Evolutionary conservation across 2,888 invertebrate species (phyloP).

Genomic region (Auanema sp.): DNA sequence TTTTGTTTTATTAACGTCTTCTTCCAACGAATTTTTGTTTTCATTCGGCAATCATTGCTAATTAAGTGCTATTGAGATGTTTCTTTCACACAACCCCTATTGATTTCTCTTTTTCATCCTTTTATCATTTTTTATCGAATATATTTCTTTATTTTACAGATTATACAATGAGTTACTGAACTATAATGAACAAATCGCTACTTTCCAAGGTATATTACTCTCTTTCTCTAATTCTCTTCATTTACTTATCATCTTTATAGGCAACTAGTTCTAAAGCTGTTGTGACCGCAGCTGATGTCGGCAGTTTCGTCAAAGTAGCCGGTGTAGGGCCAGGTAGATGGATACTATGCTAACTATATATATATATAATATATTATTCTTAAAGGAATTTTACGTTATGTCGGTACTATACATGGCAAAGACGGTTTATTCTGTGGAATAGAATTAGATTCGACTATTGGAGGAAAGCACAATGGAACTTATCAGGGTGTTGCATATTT

Average conservation of each 20-base stretch:
- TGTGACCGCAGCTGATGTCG: constrained; percentile 37
- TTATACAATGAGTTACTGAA: neutral
- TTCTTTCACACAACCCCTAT: neutral
- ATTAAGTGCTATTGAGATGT: neutral
- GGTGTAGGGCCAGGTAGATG: constrained; percentile 32
- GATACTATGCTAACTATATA: neutral
- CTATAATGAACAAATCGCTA: constrained; percentile 19
- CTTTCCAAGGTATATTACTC: constrained; percentile 3
- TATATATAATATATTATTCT: neutral
- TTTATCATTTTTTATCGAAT: neutral
- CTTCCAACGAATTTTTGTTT: neutral
- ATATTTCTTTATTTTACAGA: constrained; percentile 3
- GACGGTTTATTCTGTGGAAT: constrained; percentile 74
- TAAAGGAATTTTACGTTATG: constrained; percentile 70
- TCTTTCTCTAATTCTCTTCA: neutral
- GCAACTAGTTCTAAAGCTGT: constrained; percentile 33
- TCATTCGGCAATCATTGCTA: neutral
- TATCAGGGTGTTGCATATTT: constrained; percentile 70
- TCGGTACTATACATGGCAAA: constrained; percentile 71
- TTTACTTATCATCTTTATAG: constrained; percentile 16
- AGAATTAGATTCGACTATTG: constrained; percentile 69
- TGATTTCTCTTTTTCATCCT: neutral
- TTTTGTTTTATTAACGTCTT: neutral
- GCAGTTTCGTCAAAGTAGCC: constrained; percentile 31
- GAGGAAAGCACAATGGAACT: constrained; percentile 73